Percentiles rank a stretch among this genome's conserved stretches.
Conservation (phyloP, 1,140 invertebrate genomes). For the Arion vulgaris region DNA sequence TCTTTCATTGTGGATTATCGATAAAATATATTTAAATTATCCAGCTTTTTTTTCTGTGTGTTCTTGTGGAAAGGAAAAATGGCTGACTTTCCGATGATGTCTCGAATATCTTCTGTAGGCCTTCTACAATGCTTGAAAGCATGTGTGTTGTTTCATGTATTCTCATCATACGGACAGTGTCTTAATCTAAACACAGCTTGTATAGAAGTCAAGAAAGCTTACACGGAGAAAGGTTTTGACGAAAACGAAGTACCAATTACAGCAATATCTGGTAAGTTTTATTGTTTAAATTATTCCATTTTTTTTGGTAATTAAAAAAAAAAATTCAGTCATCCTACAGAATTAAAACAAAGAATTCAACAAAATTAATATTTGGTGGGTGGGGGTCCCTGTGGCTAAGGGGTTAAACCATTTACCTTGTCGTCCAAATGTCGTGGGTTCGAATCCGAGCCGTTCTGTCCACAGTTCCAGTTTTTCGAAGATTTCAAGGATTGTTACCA, state of each 20-base stretch:
- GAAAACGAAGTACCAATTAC: constrained; percentile 54
- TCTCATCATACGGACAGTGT: constrained; percentile 42
- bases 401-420: no score
- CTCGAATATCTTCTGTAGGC: neutral
- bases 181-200: constrained; percentile 50
- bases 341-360: no score
- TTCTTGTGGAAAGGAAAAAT: constrained; percentile 13
- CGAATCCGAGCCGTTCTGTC: no score
- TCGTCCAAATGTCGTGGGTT: no score
- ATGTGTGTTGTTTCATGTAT: constrained; percentile 36
- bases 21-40: neutral
- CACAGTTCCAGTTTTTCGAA: no score
- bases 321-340: no score
- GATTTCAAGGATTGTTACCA: no score
- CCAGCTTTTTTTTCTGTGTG: neutral
- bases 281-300: no score
- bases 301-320: no score
- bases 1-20: neutral
- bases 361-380: no score
- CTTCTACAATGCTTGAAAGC: neutral
- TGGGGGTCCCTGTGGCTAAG: no score
- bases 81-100: constrained; percentile 26
- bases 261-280: constrained; percentile 49
- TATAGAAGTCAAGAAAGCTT: constrained; percentile 54
- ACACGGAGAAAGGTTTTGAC: constrained; percentile 50